These are phyloP conservation scores for Lasioglossum leucozonium DNA, from an alignment of 2,888 invertebrate species.

Conservation along the genomic window DNA sequence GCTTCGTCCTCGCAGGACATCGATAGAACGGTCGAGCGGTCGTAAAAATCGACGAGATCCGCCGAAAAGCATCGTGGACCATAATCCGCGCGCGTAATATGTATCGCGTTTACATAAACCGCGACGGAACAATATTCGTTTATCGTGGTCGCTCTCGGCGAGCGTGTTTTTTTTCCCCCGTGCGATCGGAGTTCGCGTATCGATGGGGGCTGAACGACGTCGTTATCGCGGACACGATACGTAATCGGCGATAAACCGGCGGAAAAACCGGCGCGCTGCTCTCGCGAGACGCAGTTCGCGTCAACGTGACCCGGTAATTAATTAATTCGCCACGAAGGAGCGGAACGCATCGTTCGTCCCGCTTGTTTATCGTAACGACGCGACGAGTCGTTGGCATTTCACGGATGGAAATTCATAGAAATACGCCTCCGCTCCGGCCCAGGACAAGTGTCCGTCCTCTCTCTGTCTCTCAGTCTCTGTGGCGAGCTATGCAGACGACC, in stretches of 20 bases:
- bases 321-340: conserved; percentile 16
- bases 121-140: neutral
- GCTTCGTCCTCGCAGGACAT: neutral
- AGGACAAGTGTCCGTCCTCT: neutral
- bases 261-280: neutral
- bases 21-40: conserved; percentile 9
- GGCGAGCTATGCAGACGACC: neutral
- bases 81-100: conserved; percentile 10
- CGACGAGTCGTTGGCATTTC: conserved; percentile 27
- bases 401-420: conserved; percentile 16
- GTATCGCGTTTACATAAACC: conserved; percentile 19
- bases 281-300: conserved; percentile 1
- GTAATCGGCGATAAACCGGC: conserved; percentile 32
- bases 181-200: neutral
- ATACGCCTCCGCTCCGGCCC: neutral
- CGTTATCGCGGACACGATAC: conserved; percentile 26
- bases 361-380: conserved; percentile 18
- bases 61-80: neutral
- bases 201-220: neutral
- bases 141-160: neutral
- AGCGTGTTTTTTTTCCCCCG: neutral
- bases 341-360: conserved; percentile 9
- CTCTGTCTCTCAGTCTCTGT: neutral
- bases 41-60: conserved; percentile 18
- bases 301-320: conserved; percentile 16